A percentile compares a stretch with the other conserved stretches of the same genome.
These are phyloP conservation scores for Falco peregrinus DNA, from an alignment of 2,797 vertebrate genomes.

Conservation along the genomic window DNA sequence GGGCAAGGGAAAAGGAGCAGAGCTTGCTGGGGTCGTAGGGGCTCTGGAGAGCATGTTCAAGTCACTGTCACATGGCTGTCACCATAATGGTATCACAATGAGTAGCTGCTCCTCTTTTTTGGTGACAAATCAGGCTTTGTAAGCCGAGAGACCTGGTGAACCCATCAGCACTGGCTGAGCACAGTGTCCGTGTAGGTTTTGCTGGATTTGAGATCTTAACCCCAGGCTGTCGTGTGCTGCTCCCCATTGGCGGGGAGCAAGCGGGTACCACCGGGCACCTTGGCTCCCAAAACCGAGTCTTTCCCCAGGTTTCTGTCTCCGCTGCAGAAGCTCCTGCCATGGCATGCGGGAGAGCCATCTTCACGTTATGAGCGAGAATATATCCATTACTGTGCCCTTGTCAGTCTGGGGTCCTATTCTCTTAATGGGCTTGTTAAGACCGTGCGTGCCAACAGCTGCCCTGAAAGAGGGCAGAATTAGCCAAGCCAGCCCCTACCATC, in stretches of 20 bases:
- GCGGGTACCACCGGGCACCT: neutral
- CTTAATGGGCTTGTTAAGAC: constrained; percentile 46
- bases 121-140: neutral
- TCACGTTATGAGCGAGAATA: neutral
- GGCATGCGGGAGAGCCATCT: neutral
- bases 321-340: neutral
- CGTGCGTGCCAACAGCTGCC: constrained; percentile 42
- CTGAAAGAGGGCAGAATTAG: constrained; percentile 40
- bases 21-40: rapidly evolving
- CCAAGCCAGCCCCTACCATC: constrained; percentile 70
- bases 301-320: neutral
- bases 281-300: neutral
- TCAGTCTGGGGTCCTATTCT: constrained; percentile 29
- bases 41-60: neutral
- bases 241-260: neutral
- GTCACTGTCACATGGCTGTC: rapidly evolving
- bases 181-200: rapidly evolving
- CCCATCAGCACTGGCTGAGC: neutral
- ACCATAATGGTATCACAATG: rapidly evolving
- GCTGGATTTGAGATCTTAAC: neutral
- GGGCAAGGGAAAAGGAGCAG: neutral
- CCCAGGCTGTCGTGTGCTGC: rapidly evolving
- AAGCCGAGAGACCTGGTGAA: neutral
- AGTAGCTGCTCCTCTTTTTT: neutral
- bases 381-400: constrained; percentile 50